Evolutionary conservation across 2,888 invertebrate species (phyloP).

Genomic region (Thera britannica): DNA sequence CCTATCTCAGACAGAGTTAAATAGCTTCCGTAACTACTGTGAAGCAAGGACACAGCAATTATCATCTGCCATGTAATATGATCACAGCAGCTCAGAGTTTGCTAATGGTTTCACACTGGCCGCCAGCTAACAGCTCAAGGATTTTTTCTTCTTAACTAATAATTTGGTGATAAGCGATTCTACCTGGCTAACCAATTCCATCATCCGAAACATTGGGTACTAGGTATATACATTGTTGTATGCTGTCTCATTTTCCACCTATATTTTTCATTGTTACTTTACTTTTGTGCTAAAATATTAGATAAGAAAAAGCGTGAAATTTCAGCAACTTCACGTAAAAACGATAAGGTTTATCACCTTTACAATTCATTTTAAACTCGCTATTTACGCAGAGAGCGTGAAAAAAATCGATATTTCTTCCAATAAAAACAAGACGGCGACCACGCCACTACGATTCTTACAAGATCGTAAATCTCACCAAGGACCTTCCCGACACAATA

Average conservation of each 20-base stretch:
- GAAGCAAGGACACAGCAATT: slow-evolving; percentile 23
- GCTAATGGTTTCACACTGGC: slow-evolving; percentile 21
- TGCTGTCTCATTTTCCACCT: neutral
- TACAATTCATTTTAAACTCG: slow-evolving; percentile 10
- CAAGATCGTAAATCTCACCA: slow-evolving; percentile 38
- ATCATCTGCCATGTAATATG: slow-evolving; percentile 18
- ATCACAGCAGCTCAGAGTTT: slow-evolving; percentile 2
- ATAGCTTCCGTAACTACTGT: neutral
- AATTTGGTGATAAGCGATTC: neutral
- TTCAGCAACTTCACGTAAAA: slow-evolving; percentile 12
- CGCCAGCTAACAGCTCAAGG: slow-evolving; percentile 13
- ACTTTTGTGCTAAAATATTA: slow-evolving; percentile 3
- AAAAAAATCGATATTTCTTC: slow-evolving; percentile 76
- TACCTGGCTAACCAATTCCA: too few relatives aligned
- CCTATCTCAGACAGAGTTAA: neutral
- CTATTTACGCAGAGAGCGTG: slow-evolving; percentile 57
- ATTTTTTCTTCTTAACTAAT: slow-evolving; percentile 12
- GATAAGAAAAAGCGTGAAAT: slow-evolving; percentile 18
- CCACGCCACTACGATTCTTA: slow-evolving; percentile 45
- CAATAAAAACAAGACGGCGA: slow-evolving; percentile 59
- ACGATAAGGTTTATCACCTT: slow-evolving; percentile 28
- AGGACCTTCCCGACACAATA: slow-evolving; percentile 18
- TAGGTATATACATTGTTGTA: neutral
- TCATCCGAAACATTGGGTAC: neutral
- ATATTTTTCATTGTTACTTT: neutral